Evolutionary conservation across 2,888 invertebrate genomes (phyloP), one percentile per base, ranked within the genome.

Genomic region (Harmothoe impar): DNA sequence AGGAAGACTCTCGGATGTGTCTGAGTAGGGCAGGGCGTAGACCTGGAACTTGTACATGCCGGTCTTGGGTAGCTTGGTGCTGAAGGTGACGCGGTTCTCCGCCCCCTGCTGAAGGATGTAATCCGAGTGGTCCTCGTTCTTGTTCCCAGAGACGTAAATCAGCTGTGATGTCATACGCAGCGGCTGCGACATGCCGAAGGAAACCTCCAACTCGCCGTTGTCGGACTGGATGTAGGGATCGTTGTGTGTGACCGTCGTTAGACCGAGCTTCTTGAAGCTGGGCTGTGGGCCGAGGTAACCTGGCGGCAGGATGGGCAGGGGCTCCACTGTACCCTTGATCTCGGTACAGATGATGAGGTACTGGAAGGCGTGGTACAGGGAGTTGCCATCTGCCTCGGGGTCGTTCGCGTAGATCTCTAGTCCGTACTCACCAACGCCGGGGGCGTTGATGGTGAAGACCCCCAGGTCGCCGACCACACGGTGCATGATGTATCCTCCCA

Each of bases 11-110:
- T 95, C 95, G 91, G 94, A 94, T 0, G 94, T 92, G 89, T 96
- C 95, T 5, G 93, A 89, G 91, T 94, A 93, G 0, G 95, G 95
- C 90, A 95, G 93, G 33, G 94, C 95, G 90, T 95, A 96, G 78
- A 96, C 93, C 93, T 95, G 95, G 43, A 96, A 93, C 92, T 96
- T 96, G 94, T 94, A 96, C 93, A 95, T 95, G n/a, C 96, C 96
- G 3, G 93, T 91, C 35, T 92, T 91, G 10, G 95, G 95, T 56
- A 95, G 92, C 88, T 93, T 93, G 84, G 95, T 92, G 20, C 94
- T 92, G 91, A 95, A 95, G 90, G 93, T 93, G 54, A 95, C 93
- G 35, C 95, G 93, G 25, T 93, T 93, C 29, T 90, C 77, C 12
- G 93, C 94, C 20, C 93, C 93, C 92, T 95, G 95, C 88, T 96